Percentiles rank a stretch among this genome's conserved stretches.
These are phyloP conservation scores for Smutsia temminckii DNA, from an alignment of 2,797 vertebrate genomes.

Conservation along the genomic window DNA sequence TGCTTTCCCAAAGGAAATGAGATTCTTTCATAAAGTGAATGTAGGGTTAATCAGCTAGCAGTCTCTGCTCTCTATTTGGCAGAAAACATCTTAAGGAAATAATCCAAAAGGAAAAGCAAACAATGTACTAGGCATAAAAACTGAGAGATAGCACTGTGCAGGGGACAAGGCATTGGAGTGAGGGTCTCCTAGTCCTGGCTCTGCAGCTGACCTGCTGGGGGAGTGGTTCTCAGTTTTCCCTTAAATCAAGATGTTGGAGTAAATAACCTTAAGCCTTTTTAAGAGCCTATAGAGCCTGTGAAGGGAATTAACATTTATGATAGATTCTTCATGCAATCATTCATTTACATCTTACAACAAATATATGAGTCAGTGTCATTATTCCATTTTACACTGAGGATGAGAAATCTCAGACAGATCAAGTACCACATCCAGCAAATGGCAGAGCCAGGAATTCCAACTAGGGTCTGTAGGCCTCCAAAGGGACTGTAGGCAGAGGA, in stretches of 20 bases:
- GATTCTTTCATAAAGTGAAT: constrained; percentile 12
- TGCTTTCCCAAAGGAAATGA: constrained; percentile 44
- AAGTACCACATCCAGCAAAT: background rate
- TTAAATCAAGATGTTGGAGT: background rate
- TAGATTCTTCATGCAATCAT: background rate
- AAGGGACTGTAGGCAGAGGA: background rate
- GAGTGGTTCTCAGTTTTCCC: background rate
- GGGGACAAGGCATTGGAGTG: background rate
- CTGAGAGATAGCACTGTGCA: background rate
- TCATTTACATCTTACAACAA: constrained; percentile 16
- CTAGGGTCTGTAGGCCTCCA: background rate
- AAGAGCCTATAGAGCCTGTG: background rate
- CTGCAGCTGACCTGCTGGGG: background rate
- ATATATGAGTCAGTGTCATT: background rate
- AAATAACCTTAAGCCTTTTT: background rate
- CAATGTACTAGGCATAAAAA: background rate
- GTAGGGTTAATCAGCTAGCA: constrained; percentile 3
- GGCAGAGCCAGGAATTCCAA: background rate
- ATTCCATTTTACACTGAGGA: background rate
- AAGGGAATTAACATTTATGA: background rate
- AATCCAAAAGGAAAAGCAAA: constrained; percentile 28
- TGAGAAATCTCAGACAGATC: background rate
- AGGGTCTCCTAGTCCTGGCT: background rate
- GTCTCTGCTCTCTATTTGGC: background rate
- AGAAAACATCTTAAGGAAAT: background rate